Base-by-base conservation (phyloP, 2,888 invertebrate genomes). In the Cantharis lateralis region DNA sequence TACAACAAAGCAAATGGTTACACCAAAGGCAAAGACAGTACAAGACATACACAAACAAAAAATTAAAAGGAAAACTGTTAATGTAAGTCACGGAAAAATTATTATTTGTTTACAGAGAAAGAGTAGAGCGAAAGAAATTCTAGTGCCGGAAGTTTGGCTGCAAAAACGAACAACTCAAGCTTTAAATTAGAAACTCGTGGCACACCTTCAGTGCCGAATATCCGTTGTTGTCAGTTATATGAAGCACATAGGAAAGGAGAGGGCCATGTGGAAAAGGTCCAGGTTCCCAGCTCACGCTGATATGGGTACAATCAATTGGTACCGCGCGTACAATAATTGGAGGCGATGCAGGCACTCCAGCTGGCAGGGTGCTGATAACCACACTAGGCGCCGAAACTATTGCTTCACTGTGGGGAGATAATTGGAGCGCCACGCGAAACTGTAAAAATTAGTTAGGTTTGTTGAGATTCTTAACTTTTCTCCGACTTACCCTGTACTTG, bases 211-310 rank as follows among this genome's bases (percentile, higher is more conserved):
- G 87, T 86, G 88, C 88, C 82, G 87, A 86, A 79, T 86, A 86
- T 82, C 84, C 85, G 79, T 85, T 83, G 82, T 84, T 86, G 81
- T 88, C 88, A 75, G 91, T 91, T 68, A 96, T 91, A 83, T 93
- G 91, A 80, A 97, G 89, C 81, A 94, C 94, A 89, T 96, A 98
- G 81, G 96, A 95, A 78, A 95, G 92, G 83, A 98, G 91, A 62
- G 96, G 96, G 80, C 96, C 97, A 88, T 96, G 96, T 71, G 95
- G 94, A 86, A 95, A 96, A 72, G 92, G 92, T 15, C 97, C 97
- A 15, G 95, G 94, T 87, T 93, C 93, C 97, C 97, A 98, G 83
- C 94, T 95, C 78, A 98, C 92, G 80, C 95, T 95, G 79, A 97
- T 93, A 82, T 96, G 92, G 82, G 93, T 93, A 71, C 95, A 92